Conservation (phyloP, 2,888 invertebrate species). For the Sminthurinus aureus region DNA sequence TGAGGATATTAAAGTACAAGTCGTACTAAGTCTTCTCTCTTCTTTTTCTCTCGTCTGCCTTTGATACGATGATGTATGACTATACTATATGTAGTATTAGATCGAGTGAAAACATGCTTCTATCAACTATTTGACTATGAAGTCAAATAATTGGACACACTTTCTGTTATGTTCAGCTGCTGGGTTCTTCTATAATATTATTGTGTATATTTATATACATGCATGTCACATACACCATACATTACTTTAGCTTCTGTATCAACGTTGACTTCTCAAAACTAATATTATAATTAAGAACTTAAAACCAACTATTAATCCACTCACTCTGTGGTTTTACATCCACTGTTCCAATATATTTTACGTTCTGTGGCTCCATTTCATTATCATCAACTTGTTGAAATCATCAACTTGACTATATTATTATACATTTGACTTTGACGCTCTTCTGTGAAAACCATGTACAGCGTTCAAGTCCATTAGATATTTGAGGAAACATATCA, state of each 20-base stretch:
- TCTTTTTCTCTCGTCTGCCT: too few species aligned
- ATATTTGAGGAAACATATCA: neutral
- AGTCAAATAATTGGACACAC: conserved; percentile 39
- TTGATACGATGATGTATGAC: conserved; percentile 7
- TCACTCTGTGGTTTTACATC: conserved; percentile 25
- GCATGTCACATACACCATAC: too few species aligned
- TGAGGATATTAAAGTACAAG: conserved; percentile 10
- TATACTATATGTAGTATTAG: neutral
- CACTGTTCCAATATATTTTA: neutral
- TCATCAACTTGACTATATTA: conserved; percentile 16
- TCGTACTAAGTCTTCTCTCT: neutral
- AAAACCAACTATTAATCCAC: neutral
- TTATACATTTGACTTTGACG: conserved; percentile 23
- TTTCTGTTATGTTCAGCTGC: conserved; percentile 23
- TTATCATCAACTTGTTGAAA: conserved; percentile 33
- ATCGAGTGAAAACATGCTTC: conserved; percentile 33
- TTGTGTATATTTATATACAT: neutral
- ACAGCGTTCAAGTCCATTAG: neutral
- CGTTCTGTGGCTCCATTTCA: conserved; percentile 21
- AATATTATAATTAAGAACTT: neutral
- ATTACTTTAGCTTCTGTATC: neutral
- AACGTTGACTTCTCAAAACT: neutral
- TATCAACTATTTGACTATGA: conserved; percentile 27
- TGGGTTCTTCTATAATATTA: neutral
- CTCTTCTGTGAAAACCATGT: conserved; percentile 19